A percentile compares a stretch with the other conserved stretches of the same genome.
Evolutionary conservation across 1,140 invertebrate species (phyloP).

Genomic region (Lepidostoma basale): DNA sequence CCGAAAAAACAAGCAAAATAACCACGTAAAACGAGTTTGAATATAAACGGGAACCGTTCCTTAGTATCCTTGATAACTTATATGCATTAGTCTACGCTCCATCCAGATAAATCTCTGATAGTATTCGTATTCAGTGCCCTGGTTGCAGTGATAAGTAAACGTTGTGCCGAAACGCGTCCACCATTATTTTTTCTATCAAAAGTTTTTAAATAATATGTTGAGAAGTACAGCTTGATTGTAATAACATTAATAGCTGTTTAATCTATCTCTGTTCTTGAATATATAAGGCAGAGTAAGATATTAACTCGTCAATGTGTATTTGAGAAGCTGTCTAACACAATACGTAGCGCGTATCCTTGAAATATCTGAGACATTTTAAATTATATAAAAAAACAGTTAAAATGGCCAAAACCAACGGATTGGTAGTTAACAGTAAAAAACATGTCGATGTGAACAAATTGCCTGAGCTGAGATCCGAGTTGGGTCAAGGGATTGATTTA

Average conservation of each 20-base stretch:
- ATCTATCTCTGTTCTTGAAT: too few species aligned
- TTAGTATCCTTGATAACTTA: too few species aligned
- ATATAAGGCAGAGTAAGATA: background rate
- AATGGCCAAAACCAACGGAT: background rate
- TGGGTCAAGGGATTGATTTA: slow-evolving; percentile 26
- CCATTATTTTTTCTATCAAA: too few species aligned
- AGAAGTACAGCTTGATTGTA: background rate
- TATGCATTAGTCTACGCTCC: too few species aligned
- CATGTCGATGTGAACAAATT: slow-evolving; percentile 2
- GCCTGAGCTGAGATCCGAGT: slow-evolving; percentile 12
- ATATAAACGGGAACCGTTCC: too few species aligned
- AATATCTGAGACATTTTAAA: too few species aligned
- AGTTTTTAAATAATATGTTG: background rate
- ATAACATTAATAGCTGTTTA: background rate
- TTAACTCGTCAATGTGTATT: background rate
- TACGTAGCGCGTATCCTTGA: slow-evolving; percentile 3
- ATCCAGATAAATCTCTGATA: too few species aligned
- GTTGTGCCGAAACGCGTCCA: too few species aligned
- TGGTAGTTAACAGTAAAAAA: background rate
- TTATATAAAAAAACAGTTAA: background rate
- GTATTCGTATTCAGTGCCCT: too few species aligned
- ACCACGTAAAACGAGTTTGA: too few species aligned
- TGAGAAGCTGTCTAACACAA: background rate
- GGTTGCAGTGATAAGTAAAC: too few species aligned
- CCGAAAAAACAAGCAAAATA: too few species aligned